Percentiles rank a stretch among this genome's conserved stretches.
Conservation (phyloP, 2,113 vertebrate genomes). For the Malurus melanocephalus region DNA sequence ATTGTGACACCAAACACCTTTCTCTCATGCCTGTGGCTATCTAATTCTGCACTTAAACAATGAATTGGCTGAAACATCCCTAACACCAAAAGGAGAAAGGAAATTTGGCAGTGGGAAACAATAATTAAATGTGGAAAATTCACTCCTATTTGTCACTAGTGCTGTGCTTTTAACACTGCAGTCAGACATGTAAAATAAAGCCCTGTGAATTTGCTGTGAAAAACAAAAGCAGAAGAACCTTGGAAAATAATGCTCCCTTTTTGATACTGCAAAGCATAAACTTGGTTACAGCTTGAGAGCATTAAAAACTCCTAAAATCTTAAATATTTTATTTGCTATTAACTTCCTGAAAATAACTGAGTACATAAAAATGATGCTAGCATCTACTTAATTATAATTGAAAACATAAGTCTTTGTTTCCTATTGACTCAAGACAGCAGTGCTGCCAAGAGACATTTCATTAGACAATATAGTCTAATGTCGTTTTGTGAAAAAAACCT, state of each 20-base stretch:
- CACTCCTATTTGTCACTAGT: background rate
- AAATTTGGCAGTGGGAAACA: background rate
- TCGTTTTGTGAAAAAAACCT: background rate
- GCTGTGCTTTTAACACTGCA: background rate
- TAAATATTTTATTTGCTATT: slow-evolving; percentile 53
- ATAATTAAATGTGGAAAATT: background rate
- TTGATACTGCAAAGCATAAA: slow-evolving; percentile 22
- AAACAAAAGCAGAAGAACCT: background rate
- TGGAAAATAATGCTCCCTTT: background rate
- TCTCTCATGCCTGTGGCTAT: background rate
- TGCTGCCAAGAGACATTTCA: slow-evolving; percentile 25
- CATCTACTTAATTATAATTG: slow-evolving; percentile 47
- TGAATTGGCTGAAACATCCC: background rate
- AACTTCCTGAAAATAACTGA: slow-evolving; percentile 31
- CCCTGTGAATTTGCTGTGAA: background rate
- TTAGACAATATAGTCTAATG: background rate
- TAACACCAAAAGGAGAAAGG: background rate
- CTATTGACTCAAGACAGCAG: slow-evolving; percentile 13
- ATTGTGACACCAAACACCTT: background rate
- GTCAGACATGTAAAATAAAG: background rate
- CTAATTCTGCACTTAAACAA: background rate
- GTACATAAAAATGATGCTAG: slow-evolving; percentile 1
- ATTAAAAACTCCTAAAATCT: slow-evolving; percentile 12
- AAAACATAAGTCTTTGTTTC: slow-evolving; percentile 45
- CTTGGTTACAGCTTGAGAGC: slow-evolving; percentile 43